These are phyloP conservation scores for Mylabris phalerata DNA, from an alignment of 1,140 invertebrate genomes.

Conservation along the genomic window DNA sequence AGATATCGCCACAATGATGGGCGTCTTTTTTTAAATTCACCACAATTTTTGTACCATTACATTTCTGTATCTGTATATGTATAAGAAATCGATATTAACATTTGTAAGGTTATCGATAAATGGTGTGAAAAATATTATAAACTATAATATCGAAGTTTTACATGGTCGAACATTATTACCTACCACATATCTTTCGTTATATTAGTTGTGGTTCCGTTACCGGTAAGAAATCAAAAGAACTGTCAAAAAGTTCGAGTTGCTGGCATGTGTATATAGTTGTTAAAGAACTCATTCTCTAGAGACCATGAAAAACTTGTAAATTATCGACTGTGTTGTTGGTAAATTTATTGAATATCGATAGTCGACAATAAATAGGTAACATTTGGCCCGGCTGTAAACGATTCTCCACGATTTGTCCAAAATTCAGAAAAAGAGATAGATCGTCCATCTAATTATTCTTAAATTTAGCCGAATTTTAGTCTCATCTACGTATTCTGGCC, in stretches of 20 bases:
- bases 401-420: too few species aligned
- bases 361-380: constrained; percentile 2
- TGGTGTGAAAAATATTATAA: constrained; percentile 27
- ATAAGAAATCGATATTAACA: too few species aligned
- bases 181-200: background rate
- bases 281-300: too few species aligned
- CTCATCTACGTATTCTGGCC: too few species aligned
- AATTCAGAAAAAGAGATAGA: too few species aligned
- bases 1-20: constrained; percentile 30
- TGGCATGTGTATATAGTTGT: too few species aligned
- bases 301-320: constrained; percentile 14
- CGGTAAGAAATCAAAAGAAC: constrained; percentile 23
- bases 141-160: constrained; percentile 16
- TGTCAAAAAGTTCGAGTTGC: constrained; percentile 3
- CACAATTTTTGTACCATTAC: too few species aligned
- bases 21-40: background rate
- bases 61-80: too few species aligned
- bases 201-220: constrained; percentile 16
- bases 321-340: constrained; percentile 4
- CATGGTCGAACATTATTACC: too few species aligned
- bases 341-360: constrained; percentile 8
- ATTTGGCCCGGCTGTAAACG: background rate
- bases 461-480: too few species aligned
- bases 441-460: too few species aligned
- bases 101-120: constrained; percentile 19